Evolutionary conservation across 2,888 invertebrate species (phyloP), one percentile per base, ranked within the genome.

Genomic region (Onchidella celtica): DNA sequence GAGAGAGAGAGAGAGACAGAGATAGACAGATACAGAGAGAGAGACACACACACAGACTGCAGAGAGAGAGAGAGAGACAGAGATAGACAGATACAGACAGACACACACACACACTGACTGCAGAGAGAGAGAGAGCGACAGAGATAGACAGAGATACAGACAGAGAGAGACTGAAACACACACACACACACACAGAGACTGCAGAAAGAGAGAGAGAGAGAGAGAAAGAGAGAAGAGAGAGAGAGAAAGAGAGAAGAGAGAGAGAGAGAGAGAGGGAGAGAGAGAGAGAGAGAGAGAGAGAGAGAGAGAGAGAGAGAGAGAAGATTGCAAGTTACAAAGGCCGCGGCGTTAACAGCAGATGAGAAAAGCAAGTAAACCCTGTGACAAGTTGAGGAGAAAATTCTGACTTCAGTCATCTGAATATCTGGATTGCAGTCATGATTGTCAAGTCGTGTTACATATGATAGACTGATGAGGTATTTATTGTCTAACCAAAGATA

Each of bases 81-180:
- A n/a, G n/a, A n/a, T n/a, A n/a, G n/a, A n/a, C n/a, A n/a, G n/a
- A 27, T 3, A 66, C 6, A 66, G 66, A 27, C 24, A 61, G 63
- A n/a, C 63, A 63, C 14, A 63, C 38, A 21, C 61, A 74, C 74
- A 74, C 14, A 74, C 24, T 38, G 61, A n/a, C 63, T 3, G 74
- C 63, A 47, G 47, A 47, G 47, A 47, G 9, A 32, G 69, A 36
- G 38, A 69, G 69, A 69, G 38, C 24, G 69, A 69, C 32, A 69
- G 38, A 34, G 38, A 69, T 34, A 69, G 38, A 69, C 34, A 36
- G 38, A 36, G 69, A 69, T 3, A 47, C 9, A 17, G 47, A 17
- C 47, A 47, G 17, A 9, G 47, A 47, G 47, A 47, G 47, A 47
- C 47, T 36, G 69, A 36, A 4, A 69, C 36, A 69, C 9, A 38